Evolutionary conservation across 2,888 invertebrate species (phyloP), one percentile per base, ranked within the genome.

Genomic region (Leucania comma): DNA sequence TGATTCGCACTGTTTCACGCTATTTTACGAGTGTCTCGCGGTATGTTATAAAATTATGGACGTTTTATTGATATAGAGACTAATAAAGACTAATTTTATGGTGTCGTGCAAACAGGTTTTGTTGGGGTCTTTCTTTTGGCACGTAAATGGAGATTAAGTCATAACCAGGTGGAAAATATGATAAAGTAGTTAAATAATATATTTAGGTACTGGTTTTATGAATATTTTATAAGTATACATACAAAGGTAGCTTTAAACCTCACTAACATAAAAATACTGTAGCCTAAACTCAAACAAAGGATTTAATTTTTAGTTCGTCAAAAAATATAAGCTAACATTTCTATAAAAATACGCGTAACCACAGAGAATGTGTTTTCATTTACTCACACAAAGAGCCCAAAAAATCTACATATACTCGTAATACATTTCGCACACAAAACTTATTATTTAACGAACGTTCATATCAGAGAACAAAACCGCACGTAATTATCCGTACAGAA

Each of bases 401-500:
- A 72, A 66, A 60, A 42, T 24, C 2, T 26, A 68, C 61, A 53
- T 66, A 17, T 42, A 14, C 4, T 51, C 35, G 10, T 59, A 63
- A 80, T 71, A 75, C 26, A 70, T 65, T 64, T 71, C 20, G 12
- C 56, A 60, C 35, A 54, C 70, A 51, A 64, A 71, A 80, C 54
- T 82, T 75, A 75, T 53, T 75, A 75, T 81, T 77, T 71, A 66
- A 69, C 71, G 64, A 76, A 74, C 68, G 79, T 70, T 77, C 65
- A 62, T 82, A 82, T 75, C 74, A 80, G 63, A 63, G 79, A 84
- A 82, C 75, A 80, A 84, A 88, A 88, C 90, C 90, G 83, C 89
- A 87, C 76, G 90, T 90, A 91, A 92, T 92, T 92, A 92, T 91
- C 87, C 87, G 74, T 87, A 87, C 90, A 89, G 90, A 90, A 90